These are phyloP conservation scores for Hemiprocne comata DNA, from an alignment of 2,113 vertebrate genomes.

Conservation along the genomic window DNA sequence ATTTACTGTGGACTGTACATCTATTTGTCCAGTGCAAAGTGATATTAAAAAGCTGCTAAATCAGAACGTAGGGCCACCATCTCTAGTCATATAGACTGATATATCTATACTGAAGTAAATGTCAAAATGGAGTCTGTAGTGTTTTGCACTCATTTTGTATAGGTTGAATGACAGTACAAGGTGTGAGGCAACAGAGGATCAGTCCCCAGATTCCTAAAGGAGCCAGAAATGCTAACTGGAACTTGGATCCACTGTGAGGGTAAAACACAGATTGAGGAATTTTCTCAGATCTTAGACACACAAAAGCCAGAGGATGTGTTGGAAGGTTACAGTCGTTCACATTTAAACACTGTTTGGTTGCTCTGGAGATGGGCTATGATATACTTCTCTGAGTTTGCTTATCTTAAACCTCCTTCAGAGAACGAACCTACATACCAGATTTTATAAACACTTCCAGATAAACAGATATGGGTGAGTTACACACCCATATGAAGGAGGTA, in stretches of 20 bases:
- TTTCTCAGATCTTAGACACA: background rate
- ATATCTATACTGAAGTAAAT: background rate
- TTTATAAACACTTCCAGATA: background rate
- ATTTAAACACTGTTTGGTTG: background rate
- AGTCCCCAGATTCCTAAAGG: background rate
- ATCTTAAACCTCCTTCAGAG: background rate
- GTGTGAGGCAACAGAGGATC: background rate
- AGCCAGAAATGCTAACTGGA: background rate
- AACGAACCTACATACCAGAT: background rate
- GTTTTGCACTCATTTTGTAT: background rate
- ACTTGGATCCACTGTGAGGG: background rate
- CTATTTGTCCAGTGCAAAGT: conserved; percentile 1
- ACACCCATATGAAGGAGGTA: background rate
- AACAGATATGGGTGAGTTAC: background rate
- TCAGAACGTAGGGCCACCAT: background rate
- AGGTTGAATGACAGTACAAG: background rate
- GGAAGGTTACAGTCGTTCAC: background rate
- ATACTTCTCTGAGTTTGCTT: background rate
- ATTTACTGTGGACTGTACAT: background rate
- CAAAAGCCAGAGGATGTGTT: background rate
- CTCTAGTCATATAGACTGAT: background rate
- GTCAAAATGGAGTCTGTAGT: background rate
- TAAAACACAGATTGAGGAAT: background rate
- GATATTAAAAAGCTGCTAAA: conserved; percentile 20
- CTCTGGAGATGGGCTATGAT: background rate